These are phyloP conservation scores for Luidia sarsii DNA, from an alignment of 53 echinoderm and acorn worm species.

Conservation along the genomic window DNA sequence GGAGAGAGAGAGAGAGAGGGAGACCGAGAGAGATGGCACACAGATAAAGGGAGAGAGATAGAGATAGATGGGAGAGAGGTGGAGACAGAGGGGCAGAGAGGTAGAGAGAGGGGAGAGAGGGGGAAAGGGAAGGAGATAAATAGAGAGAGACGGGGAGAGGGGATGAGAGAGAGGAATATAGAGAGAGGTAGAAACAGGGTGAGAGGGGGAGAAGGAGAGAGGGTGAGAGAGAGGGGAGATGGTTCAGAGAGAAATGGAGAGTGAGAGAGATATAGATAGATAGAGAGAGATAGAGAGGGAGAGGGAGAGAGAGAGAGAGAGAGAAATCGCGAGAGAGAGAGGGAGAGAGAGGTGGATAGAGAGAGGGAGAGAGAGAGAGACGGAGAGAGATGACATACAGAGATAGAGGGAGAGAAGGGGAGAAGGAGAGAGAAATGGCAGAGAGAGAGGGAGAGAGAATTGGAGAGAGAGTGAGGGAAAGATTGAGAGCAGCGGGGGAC, in stretches of 20 bases:
- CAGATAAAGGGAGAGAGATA: neutral
- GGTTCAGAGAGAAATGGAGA: neutral
- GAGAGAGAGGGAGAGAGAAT: neutral
- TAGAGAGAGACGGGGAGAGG: neutral
- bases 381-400: neutral
- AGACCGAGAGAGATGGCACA: neutral
- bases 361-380: neutral
- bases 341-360: conserved; percentile 27
- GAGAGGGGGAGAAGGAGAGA: neutral
- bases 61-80: conserved; percentile 8
- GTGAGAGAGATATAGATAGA: too few relatives aligned
- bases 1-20: neutral
- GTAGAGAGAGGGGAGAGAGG: neutral
- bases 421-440: conserved; percentile 9
- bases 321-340: neutral
- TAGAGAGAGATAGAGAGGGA: conserved; percentile 24
- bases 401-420: neutral
- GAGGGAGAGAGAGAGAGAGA: neutral
- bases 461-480: neutral
- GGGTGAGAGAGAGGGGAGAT: neutral
- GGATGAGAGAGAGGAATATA: conserved; percentile 35
- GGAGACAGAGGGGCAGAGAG: neutral
- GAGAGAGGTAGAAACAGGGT: too few relatives aligned
- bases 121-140: neutral
- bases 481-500: neutral